A percentile compares a stretch with the other conserved stretches of the same genome.
phyloP scores from a whole-genome alignment of 2,888 invertebrate genomes.

The Periphyllus acericola region DNA sequence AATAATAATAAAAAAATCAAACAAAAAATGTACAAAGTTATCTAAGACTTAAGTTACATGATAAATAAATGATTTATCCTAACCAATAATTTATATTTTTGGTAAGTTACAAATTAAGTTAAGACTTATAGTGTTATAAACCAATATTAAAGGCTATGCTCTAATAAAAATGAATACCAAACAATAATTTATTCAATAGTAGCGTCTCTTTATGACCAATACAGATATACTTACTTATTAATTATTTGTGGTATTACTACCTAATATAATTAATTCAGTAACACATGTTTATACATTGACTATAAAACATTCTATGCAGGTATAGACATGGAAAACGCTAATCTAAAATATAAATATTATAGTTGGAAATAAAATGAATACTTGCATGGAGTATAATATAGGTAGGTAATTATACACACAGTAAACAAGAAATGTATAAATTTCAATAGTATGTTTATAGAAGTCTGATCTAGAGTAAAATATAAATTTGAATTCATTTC shows the following conservation, averaged over 20 bases:
- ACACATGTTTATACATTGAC: neutral
- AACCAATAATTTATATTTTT: constrained; percentile 26
- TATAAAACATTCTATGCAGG: neutral
- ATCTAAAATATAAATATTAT: neutral
- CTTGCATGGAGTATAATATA: neutral
- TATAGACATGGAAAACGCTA: neutral
- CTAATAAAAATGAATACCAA: constrained; percentile 49
- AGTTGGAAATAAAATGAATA: neutral
- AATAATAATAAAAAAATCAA: constrained; percentile 49
- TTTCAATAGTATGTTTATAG: neutral
- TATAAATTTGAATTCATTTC: neutral
- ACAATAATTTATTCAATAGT: constrained; percentile 51
- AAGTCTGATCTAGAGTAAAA: no score
- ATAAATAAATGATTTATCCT: constrained; percentile 45
- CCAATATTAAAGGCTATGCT: constrained; percentile 45
- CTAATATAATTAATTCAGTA: neutral
- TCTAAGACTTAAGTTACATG: constrained; percentile 56
- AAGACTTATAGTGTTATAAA: constrained; percentile 47
- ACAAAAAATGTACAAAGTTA: constrained; percentile 53
- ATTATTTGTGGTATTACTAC: neutral
- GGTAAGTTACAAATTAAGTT: constrained; percentile 57
- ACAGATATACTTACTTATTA: constrained; percentile 54
- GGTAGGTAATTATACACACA: neutral
- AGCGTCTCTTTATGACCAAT: constrained; percentile 62
- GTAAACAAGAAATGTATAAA: neutral